These are phyloP conservation scores for Typhlichthys subterraneus DNA, from an alignment of 2,797 vertebrate species.

Conservation along the genomic window DNA sequence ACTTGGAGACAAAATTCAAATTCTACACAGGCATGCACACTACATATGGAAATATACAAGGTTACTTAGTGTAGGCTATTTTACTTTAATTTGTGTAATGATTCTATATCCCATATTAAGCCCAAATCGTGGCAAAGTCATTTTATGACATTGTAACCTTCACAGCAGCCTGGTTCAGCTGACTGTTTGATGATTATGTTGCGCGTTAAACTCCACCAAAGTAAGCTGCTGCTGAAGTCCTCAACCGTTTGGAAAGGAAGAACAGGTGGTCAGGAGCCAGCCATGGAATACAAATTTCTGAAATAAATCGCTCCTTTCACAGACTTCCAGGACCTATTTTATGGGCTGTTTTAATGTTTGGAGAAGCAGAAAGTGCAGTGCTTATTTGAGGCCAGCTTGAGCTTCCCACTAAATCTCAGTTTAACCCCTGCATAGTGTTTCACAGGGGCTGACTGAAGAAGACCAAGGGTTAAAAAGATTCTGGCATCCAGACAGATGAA, in stretches of 20 bases:
- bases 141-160: too few relatives aligned
- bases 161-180: too few relatives aligned
- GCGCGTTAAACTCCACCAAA: too few relatives aligned
- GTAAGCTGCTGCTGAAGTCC: too few relatives aligned
- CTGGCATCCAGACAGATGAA: slow-evolving; percentile 55
- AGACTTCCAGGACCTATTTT: slow-evolving; percentile 28
- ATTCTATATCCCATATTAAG: too few relatives aligned
- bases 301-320: slow-evolving; percentile 47
- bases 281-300: slow-evolving; percentile 56
- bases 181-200: too few relatives aligned
- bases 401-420: slow-evolving; percentile 56
- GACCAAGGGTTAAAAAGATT: slow-evolving; percentile 58
- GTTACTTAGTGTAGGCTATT: too few relatives aligned
- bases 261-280: slow-evolving; percentile 47
- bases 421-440: slow-evolving; percentile 59
- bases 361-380: slow-evolving; percentile 43
- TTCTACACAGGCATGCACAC: too few relatives aligned
- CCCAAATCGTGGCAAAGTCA: too few relatives aligned
- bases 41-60: too few relatives aligned
- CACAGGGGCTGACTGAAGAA: slow-evolving; percentile 44
- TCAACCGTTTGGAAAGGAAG: not conserved
- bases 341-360: not conserved
- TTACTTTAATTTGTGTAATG: too few relatives aligned
- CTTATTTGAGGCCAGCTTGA: slow-evolving; percentile 52
- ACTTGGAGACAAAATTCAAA: too few relatives aligned